A percentile compares a stretch with the other conserved stretches of the same genome.
Evolutionary conservation across 1,140 invertebrate genomes (phyloP).

Genomic region (Philotrypesis tridentata): DNA sequence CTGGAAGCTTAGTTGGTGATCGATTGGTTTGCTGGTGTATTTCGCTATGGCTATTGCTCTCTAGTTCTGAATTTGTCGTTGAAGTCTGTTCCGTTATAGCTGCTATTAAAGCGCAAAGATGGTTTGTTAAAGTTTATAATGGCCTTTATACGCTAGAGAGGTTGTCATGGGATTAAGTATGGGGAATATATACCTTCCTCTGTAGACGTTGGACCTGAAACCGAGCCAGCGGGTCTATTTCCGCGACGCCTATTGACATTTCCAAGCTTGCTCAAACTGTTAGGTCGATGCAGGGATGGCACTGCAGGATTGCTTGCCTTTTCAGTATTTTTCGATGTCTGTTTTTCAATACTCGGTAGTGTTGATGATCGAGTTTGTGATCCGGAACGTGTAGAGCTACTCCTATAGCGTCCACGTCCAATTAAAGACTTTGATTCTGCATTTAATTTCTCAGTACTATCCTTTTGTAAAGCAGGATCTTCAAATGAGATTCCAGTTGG

Average conservation of each 20-base stretch:
- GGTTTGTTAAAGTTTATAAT: neutral
- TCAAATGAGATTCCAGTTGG: conserved; percentile 40
- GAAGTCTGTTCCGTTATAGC: conserved; percentile 55
- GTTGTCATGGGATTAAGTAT: conserved; percentile 43
- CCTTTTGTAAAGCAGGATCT: conserved; percentile 60
- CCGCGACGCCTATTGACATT: conserved; percentile 65
- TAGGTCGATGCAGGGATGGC: conserved; percentile 50
- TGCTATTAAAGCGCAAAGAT: neutral
- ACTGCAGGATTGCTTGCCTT: conserved; percentile 53
- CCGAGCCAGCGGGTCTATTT: conserved; percentile 60
- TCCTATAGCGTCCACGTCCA: conserved; percentile 63
- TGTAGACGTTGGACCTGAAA: conserved; percentile 38
- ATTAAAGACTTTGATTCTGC: conserved; percentile 57
- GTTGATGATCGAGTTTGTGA: conserved; percentile 66
- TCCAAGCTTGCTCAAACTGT: conserved; percentile 64
- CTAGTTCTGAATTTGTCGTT: conserved; percentile 54
- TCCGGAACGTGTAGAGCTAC: conserved; percentile 50
- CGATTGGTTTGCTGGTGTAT: conserved; percentile 39
- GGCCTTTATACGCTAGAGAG: neutral
- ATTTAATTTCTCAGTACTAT: conserved; percentile 55
- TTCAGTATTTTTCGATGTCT: conserved; percentile 47
- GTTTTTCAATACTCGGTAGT: conserved; percentile 56
- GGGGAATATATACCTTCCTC: conserved; percentile 61
- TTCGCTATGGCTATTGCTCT: neutral
- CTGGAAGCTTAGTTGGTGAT: conserved; percentile 54